Evolutionary conservation across 2,888 invertebrate genomes (phyloP), one percentile per base, ranked within the genome.

Genomic region (Campopleginae sp.): DNA sequence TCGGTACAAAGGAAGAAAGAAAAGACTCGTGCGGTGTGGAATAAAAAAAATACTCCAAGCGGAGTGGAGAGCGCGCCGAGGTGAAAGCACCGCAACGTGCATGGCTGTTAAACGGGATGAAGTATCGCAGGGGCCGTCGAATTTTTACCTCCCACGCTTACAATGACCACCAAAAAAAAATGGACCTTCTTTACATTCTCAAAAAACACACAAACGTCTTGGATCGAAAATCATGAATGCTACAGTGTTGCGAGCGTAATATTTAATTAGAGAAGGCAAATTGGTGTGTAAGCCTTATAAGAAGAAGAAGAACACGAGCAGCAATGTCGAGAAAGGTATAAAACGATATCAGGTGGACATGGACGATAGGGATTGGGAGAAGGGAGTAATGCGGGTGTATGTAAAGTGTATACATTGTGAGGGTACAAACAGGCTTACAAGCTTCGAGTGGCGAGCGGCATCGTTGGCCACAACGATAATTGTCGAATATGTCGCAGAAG

Each of bases 1-100:
- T 84, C 86, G 87, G 86, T 88, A 88, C 70, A 82, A 87, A 86
- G 87, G 86, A 51, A 83, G 87, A 84, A 82, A 87, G 86, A 86
- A 86, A 51, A 82, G 87, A 83, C 85, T 82, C 85, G 74, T 83
- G 86, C 82, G 83, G 75, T 82, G 79, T 66, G 70, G 84, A 78
- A 75, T 58, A 75, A 54, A 23, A 19, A 74, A 79, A 83, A 86
- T 31, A 66, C 19, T 58, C 38, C 48, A 63, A 76, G 27, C 19
- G 27, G 38, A n/a, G n/a, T n/a, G n/a, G 27, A 42, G 72, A 74
- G 33, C 19, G 70, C 82, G 65, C 77, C 82, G 23, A 71, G 42
- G 42, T 23, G 31, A 42, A 42, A 68, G 80, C 82, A 75, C 58
- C 58, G 63, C 84, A 54, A 46, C 80, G 71, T 66, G 78, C 87